Base-by-base conservation (phyloP, 2,888 invertebrate species). In the Andrena camellia region DNA sequence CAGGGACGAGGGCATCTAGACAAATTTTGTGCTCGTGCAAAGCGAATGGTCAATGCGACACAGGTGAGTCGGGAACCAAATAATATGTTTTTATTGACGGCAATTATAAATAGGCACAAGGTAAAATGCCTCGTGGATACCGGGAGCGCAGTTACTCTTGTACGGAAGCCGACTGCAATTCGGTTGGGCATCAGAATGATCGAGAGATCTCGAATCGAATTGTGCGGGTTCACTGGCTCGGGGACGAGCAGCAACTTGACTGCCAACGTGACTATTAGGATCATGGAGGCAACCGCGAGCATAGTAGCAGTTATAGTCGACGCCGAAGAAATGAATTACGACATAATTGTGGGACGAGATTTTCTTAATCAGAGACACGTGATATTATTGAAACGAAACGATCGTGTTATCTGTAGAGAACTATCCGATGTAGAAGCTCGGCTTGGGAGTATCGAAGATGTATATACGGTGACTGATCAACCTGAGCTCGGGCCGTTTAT, bases 351-450 rank as follows among this genome's bases (percentile, higher is more conserved):
- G 2, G 62, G 71, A 1, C 71, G 31, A 6, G 60, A 71, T 17
- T 71, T 62, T 10, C 5, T 60, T 7, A 50, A 62, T 6, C 71
- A 71, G 13, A 48, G 13, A 0, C 71, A 71, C 13, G 31, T 52
- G 2, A 13, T 71, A 20, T 13, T 71, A 5, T 13, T 62, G 10
- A 71, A 71, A 20, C 10, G 6, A 20, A 17, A n/a, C 2, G 20
- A 71, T 7, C 31, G 23, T 1, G 0, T 70, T 3, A 4, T 17
- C 0, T 10, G 35, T 5, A n/a, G 13, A 13, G 23, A 68, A 2
- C 13, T 68, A 10, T 2, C 33, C 2, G 4, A 2, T 1, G 1
- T 20, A 6, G 10, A 17, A 6, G 7, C 0, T 23, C 33, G 3
- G 5, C 13, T 6, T 3, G 5, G 20, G 4, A 2, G 7, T 13